Evolutionary conservation across 2,797 vertebrate genomes (phyloP), one percentile per base, ranked within the genome.

Genomic region (Poecilia wingei): DNA sequence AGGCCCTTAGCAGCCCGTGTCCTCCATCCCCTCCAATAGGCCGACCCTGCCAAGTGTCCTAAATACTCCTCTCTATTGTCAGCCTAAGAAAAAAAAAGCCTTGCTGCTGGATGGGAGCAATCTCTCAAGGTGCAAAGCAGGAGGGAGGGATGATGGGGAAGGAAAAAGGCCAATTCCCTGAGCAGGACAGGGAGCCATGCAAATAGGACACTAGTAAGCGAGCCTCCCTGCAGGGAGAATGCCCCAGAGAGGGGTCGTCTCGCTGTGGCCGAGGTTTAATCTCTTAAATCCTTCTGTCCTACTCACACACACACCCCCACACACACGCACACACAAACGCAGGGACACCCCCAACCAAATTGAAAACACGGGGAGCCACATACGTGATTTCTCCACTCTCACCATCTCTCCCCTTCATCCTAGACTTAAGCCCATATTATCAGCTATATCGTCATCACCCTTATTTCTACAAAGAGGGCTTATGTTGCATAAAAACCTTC

Each of bases 21-120:
- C 83, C 79, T 79, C 86, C 80, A 85, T 89, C 89, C 87, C 84
- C 80, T 88, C 80, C 79, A 85, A 89, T 85, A 79, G 47, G 77
- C 69, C 77, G 72, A 68, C 75, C 69, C 90, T 91, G 91, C 93
- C 95, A 95, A 94, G 88, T 92, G 91, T 91, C 94, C 94, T 94
- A 94, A 94, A 95, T 95, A 92, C 93, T 88, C 81, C 2, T 41
- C 81, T 86, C 87, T 84, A 93, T 94, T 95, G 94, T 95, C 86
- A 91, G 89, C 85, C 81, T 8, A 51, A 51, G 89, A 83, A 83
- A 88, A 91, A 90, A 92, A 47, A 72, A 92, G 91, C 84, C 61
- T 13, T 47, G 82, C 85, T 55, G 79, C 79, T 84, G 88, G 87
- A 89, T 81, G 81, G 87, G 89, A 84, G 84, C 75, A 8, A 84